phyloP scores from a whole-genome alignment of 1,140 invertebrate species.

The Orchestia grillus region DNA sequence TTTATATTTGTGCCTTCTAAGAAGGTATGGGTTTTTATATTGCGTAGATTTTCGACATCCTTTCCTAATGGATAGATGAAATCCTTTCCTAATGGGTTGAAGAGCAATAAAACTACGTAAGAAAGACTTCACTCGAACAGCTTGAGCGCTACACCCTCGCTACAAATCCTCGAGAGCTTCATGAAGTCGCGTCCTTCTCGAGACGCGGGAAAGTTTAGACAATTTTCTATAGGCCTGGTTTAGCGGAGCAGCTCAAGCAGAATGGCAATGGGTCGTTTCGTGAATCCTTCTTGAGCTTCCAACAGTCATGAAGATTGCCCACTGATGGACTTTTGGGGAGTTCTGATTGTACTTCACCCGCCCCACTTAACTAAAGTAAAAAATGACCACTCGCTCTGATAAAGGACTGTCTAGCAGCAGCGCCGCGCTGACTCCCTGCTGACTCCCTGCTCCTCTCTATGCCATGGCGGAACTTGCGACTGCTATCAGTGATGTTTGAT shows the following conservation, averaged over 20 bases:
- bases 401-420: not conserved
- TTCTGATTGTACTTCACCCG: conserved; percentile 39
- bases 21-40: not conserved
- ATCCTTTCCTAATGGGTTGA: not conserved
- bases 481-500: not conserved
- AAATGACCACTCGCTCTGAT: not conserved
- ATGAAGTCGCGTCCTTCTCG: not conserved
- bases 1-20: not conserved
- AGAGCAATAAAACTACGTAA: not conserved
- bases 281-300: conserved; percentile 44
- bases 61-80: not conserved
- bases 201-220: conserved; percentile 33
- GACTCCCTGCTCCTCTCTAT: not conserved
- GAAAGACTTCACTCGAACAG: not conserved
- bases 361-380: conserved; percentile 39
- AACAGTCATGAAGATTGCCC: conserved; percentile 52
- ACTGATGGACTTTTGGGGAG: conserved; percentile 48
- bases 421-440: not conserved
- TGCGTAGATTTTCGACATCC: not conserved
- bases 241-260: conserved; percentile 20
- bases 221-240: conserved; percentile 31
- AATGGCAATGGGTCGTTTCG: conserved; percentile 43
- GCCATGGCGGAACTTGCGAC: not conserved
- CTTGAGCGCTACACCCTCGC: not conserved
- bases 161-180: not conserved